phyloP scores from a whole-genome alignment of 2,888 invertebrate genomes.

The Oxytorus armatus region DNA sequence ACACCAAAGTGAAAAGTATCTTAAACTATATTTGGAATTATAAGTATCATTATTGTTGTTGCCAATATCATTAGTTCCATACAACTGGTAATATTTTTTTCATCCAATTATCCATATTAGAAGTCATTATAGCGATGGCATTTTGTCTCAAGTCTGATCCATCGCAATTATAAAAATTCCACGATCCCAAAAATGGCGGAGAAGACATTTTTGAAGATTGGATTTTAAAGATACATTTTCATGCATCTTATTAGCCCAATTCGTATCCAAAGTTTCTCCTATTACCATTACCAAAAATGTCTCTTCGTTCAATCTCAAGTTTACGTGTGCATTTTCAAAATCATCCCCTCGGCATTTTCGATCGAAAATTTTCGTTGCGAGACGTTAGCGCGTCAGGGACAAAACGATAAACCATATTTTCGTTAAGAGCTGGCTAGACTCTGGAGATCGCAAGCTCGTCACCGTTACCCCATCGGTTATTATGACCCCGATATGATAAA shows the following conservation, averaged over 20 bases:
- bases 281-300: not conserved
- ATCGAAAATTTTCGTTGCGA: constrained; percentile 10
- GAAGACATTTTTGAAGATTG: not conserved
- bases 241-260: no score
- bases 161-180: no score
- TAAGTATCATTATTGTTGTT: no score
- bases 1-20: no score
- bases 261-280: no score
- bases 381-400: not conserved
- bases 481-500: constrained; percentile 35
- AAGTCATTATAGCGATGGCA: no score
- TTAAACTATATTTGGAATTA: no score
- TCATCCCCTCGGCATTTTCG: not conserved
- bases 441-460: constrained; percentile 10
- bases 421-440: constrained; percentile 8
- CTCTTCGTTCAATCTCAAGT: not conserved
- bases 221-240: no score
- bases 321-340: not conserved
- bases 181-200: not conserved
- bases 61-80: no score
- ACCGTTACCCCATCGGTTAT: constrained; percentile 23
- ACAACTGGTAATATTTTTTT: no score
- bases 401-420: constrained; percentile 29
- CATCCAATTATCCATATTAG: no score
- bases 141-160: no score